Percentiles rank a stretch among this genome's conserved stretches.
Conservation (phyloP, 2,113 vertebrate genomes). For the Helogale parvula region DNA sequence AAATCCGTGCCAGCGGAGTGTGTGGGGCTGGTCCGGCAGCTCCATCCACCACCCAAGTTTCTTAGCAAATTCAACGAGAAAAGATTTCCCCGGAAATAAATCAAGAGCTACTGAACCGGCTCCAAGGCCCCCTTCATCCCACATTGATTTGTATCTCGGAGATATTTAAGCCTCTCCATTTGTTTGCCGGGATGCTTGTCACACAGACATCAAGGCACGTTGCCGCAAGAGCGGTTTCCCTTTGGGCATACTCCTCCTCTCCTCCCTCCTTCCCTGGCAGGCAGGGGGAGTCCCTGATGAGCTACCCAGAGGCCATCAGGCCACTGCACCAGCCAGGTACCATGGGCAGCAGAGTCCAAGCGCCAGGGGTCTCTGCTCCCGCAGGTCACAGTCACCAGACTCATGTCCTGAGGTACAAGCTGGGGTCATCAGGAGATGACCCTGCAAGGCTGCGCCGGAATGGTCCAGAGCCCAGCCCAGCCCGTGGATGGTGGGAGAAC, state of each 20-base stretch:
- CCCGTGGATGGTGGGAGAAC: neutral
- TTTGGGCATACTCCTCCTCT: constrained; percentile 81
- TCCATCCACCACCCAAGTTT: constrained; percentile 78
- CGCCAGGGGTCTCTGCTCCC: neutral
- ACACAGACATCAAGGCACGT: constrained; percentile 75
- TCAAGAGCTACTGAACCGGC: constrained; percentile 81
- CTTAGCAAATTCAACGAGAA: constrained; percentile 84
- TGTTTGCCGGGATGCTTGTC: constrained; percentile 82
- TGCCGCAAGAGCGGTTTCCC: constrained; percentile 76
- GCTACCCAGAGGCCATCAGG: constrained; percentile 57
- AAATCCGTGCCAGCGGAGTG: constrained; percentile 67
- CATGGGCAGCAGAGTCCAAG: neutral
- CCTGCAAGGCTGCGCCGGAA: neutral
- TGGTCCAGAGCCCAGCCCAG: neutral
- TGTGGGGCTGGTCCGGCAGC: constrained; percentile 71
- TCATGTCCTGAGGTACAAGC: neutral
- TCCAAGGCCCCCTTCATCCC: constrained; percentile 83
- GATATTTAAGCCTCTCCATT: constrained; percentile 84
- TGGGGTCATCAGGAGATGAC: neutral
- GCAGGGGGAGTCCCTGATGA: constrained; percentile 70
- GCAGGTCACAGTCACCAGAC: neutral
- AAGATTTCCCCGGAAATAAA: constrained; percentile 86
- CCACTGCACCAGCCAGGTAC: neutral
- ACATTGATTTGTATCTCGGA: constrained; percentile 83
- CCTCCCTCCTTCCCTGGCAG: neutral